Evolutionary conservation across 2,113 vertebrate genomes (phyloP).

Genomic region (Leptobrachium leishanense): DNA sequence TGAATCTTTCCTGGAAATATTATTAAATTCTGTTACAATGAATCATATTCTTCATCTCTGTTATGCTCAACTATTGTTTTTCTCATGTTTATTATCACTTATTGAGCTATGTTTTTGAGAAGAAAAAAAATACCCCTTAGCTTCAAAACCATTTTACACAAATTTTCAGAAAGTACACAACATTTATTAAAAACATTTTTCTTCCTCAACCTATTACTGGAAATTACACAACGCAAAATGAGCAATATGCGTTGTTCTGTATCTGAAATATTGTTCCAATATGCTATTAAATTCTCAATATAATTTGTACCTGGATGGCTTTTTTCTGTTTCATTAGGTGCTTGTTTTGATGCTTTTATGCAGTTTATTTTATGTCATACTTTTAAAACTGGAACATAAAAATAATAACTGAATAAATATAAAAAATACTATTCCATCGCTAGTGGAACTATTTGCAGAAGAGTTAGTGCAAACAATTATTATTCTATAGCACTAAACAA

Average conservation of each 20-base stretch:
- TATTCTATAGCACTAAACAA: too few species aligned
- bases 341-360: background rate
- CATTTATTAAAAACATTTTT: constrained; percentile 45
- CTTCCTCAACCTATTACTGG: constrained; percentile 11
- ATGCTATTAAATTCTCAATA: background rate
- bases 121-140: constrained; percentile 19
- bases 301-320: constrained; percentile 6
- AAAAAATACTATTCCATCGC: background rate
- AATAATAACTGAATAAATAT: background rate
- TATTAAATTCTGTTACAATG: background rate
- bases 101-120: constrained; percentile 20
- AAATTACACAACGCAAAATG: constrained; percentile 15
- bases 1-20: background rate
- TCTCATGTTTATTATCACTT: constrained; percentile 11
- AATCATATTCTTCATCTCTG: constrained; percentile 1
- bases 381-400: background rate
- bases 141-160: constrained; percentile 13
- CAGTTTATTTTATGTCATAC: constrained; percentile 3
- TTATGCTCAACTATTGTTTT: constrained; percentile 26
- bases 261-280: constrained; percentile 11
- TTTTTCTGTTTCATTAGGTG: background rate
- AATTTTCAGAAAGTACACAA: background rate
- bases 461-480: too few species aligned
- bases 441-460: too few species aligned
- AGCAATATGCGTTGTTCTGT: background rate